Base-by-base conservation (phyloP, 2,888 invertebrate genomes). In the Drosophila basisetae region DNA sequence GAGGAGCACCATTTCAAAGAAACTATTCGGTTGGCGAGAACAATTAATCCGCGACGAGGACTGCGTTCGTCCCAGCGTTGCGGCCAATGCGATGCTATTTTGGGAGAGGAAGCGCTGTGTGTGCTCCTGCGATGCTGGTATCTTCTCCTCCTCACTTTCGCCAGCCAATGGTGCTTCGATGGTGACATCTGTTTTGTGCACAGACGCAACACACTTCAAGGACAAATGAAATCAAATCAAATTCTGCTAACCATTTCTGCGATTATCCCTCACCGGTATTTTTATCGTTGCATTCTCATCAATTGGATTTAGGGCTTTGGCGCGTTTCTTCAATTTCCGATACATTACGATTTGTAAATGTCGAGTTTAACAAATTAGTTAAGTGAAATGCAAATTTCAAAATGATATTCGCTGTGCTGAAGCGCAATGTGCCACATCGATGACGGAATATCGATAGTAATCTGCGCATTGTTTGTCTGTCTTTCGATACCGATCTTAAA, bases 21-120 rank as follows among this genome's bases (percentile, higher is more conserved):
- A 93, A 2, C 91, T 92, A 35, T 91, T 92, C 4, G 93, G 92
- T 18, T 91, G 91, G 7, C 91, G 84, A 49, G 91, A 89, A 9
- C 83, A 82, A 4, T 76, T 78, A 0, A 80, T 76, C 5, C 83
- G 82, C 0, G 68, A 52, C 0, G 80, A 69, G 0, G 92, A 91
- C 37, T 93, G 92, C 0, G 92, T 93, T 25, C 92, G 90, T 0
- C 90, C 87, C 18, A 93, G 41, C 0, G 92, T 90, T 1, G 88
- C 86, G 0, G 90, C 92, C 22, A 88, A 43, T n/a, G 84, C 86
- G 2, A 78, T 84, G 61, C 93, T 93, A 13, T 93, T 89, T 64
- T 93, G 93, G 0, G 93, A 93, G 0, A 93, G 87, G 68, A 93
- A 93, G 18, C 93, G 91, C 68, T 93, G 93, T 0, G 93, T 93